phyloP scores from a whole-genome alignment of 2,797 vertebrate genomes.

The Gymnodraco acuticeps region DNA sequence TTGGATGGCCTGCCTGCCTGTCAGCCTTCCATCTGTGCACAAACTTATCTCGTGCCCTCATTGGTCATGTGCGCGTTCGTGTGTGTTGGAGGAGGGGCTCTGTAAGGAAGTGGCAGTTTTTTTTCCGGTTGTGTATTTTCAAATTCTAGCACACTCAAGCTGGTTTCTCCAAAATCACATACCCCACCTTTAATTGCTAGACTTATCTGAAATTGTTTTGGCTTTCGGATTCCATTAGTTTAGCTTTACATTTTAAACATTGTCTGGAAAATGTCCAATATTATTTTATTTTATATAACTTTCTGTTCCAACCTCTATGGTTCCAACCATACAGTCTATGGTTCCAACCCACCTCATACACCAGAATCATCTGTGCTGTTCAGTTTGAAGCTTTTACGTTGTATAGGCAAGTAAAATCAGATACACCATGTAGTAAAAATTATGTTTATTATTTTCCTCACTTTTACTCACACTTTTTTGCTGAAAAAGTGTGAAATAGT shows the following conservation, averaged over 20 bases:
- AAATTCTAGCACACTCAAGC: no score
- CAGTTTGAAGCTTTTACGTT: not conserved
- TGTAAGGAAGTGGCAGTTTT: no score
- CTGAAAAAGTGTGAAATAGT: constrained; percentile 20
- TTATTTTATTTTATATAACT: not conserved
- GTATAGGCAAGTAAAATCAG: not conserved
- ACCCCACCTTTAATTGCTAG: constrained; percentile 26
- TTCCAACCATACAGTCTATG: no score
- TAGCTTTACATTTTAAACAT: not conserved
- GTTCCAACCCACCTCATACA: not conserved
- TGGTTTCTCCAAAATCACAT: no score
- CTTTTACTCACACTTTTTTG: not conserved
- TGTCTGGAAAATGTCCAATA: not conserved
- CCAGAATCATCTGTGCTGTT: not conserved
- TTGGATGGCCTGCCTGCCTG: no score
- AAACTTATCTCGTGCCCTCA: no score
- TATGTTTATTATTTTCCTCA: not conserved
- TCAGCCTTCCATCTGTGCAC: no score
- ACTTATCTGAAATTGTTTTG: not conserved
- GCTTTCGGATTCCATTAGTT: not conserved
- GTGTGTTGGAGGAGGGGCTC: no score
- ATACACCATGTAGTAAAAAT: not conserved
- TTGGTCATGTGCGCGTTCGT: no score
- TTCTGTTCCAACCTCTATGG: not conserved
- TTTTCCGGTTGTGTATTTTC: no score